Evolutionary conservation across 2,888 invertebrate species (phyloP).

Genomic region (Lycia hirtaria): DNA sequence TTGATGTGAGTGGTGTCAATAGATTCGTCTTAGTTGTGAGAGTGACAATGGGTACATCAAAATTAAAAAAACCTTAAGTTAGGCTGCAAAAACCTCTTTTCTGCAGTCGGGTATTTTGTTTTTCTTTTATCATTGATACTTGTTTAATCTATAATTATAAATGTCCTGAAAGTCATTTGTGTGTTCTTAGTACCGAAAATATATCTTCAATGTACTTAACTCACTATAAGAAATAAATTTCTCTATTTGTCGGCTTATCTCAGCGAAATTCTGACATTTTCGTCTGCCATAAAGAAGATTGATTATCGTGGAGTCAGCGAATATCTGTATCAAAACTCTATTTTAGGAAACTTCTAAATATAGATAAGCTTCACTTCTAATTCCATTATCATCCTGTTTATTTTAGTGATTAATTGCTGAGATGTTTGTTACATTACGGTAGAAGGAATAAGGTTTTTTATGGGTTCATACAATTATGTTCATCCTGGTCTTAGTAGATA

Average conservation of each 20-base stretch:
- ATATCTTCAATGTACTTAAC: no score
- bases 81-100: not conserved
- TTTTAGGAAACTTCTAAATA: conserved; percentile 14
- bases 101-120: not conserved
- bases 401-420: not conserved
- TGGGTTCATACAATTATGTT: no score
- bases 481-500: no score
- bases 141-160: no score
- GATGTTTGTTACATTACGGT: not conserved
- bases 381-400: conserved; percentile 6
- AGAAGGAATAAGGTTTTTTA: not conserved
- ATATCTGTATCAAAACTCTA: conserved; percentile 7
- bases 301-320: conserved; percentile 3
- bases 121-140: not conserved
- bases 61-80: no score
- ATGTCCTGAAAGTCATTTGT: no score
- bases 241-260: conserved; percentile 13
- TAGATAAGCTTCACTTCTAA: not conserved
- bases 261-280: conserved; percentile 11
- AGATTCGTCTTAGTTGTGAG: no score
- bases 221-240: not conserved
- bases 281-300: conserved; percentile 18
- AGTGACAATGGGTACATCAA: no score
- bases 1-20: no score
- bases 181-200: no score